Evolutionary conservation across 2,113 vertebrate species (phyloP), one percentile per base, ranked within the genome.

Genomic region (Sprattus sprattus): DNA sequence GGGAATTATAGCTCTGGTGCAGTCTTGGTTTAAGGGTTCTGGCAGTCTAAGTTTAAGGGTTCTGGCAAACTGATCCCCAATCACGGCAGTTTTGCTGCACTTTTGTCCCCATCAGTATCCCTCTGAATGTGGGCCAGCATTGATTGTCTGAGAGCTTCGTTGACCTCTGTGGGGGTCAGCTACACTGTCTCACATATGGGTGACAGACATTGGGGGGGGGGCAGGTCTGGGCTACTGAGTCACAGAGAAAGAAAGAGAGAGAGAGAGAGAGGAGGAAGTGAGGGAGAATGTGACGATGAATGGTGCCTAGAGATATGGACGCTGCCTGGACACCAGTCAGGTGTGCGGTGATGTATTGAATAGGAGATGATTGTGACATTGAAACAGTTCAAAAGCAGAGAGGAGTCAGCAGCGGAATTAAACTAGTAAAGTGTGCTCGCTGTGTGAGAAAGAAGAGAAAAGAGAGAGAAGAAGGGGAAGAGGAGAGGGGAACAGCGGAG

Each of bases 91-190:
- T 39, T 28, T 4, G 10, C 25, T 32, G 71, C 71, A 15, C 81
- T 82, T 15, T n/a, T 50, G 13, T 82, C n/a, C 81, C 81, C 46
- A 45, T 39, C 60, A 60, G 80, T 25, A 39, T 87, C 32, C 52
- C 5, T 2, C 32, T 85, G 82, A 84, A 75, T 86, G 64, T 85
- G 81, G 87, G 87, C 86, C 86, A 88, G 50, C 86, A 88, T 86
- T 84, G 86, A 85, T 84, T 10, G 32, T 83, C 45, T 85, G 47
- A 25, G 25, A 49, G 45, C 32, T 78, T 39, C 4, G 71, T 39
- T 78, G 71, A 78, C 71, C 71, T 8, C 71, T 32, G 15, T n/a
- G 11, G 28, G 28, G 71, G 71, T 78, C 71, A 78, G 32, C 5
- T 44, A 39, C 71, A 39, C 71, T 78, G 71, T 78, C 71, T 78